Base-by-base conservation (phyloP, 2,797 vertebrate species). In the Oreochromis mossambicus region DNA sequence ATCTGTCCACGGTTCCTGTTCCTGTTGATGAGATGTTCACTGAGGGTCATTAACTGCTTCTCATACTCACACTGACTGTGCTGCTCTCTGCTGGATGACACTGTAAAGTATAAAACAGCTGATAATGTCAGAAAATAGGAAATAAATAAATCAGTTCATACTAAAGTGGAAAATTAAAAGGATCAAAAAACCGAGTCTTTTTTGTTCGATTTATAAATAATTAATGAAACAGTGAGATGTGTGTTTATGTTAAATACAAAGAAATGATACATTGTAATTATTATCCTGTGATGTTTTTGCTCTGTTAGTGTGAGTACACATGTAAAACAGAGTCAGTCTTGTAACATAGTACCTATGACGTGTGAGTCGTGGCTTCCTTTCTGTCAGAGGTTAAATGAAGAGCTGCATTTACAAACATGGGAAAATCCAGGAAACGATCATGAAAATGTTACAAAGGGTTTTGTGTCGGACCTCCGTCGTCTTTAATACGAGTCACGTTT, bases 291-390 rank as follows among this genome's bases (percentile, higher is more conserved):
- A 26, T 26, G 26, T 26, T 26, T 26, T 26, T 26, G 36, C 0
- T 63, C 17, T 66, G 61, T 66, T 24, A 66, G 61, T 66, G 19
- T 5, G 55, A 58, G 17, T 13, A 14, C 17, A n/a, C 58, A 1
- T 26, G 21, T 36, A 63, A 36, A 19, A 19, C 26, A 61, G 2
- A 61, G 56, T 19, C 8, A 51, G 19, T 54, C 21, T 54, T 4
- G 6, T 26, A 13, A 55, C 12, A 5, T 63, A 36, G 36, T n/a
- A 7, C 34, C 56, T 4, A 0, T 32, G 14, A 6, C 8, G 54
- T 38, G 10, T 7, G 48, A 51, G 50, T 66, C 11, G 7, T 24
- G 36, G 21, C n/a, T 14, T 41, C 36, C 36, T 6, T 5, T 10
- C 56, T 34, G 56, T 61, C 19, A 34, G 11, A n/a, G 14, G 1